Percentiles rank a stretch among this genome's conserved stretches.
phyloP scores from a whole-genome alignment of 2,888 invertebrate species.

The Cryptocephalus moraei region DNA sequence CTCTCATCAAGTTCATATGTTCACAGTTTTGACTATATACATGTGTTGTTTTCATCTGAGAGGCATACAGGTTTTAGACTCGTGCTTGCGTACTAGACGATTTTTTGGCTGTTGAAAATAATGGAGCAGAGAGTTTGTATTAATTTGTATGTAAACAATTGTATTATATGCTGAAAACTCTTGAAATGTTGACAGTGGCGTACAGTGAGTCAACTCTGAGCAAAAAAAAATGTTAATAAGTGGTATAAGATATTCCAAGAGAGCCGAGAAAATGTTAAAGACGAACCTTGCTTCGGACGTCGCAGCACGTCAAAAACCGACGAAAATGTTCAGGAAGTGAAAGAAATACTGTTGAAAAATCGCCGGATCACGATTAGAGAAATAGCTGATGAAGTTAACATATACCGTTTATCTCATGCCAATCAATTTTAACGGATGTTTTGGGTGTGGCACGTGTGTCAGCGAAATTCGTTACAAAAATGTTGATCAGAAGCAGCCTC shows the following conservation, averaged over 20 bases:
- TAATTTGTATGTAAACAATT: neutral
- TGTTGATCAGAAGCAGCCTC: neutral
- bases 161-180: neutral
- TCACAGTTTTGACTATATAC: no score
- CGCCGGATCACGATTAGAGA: constrained; percentile 2
- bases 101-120: neutral
- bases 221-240: neutral
- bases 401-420: constrained; percentile 11
- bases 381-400: constrained; percentile 5
- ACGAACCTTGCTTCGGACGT: neutral
- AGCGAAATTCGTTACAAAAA: constrained; percentile 5
- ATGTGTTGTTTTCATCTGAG: no score
- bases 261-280: neutral
- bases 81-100: neutral
- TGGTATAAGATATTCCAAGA: neutral
- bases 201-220: constrained; percentile 1
- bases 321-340: constrained; percentile 1
- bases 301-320: constrained; percentile 1
- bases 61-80: neutral
- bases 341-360: neutral
- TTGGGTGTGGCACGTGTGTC: constrained; percentile 11
- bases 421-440: constrained; percentile 10
- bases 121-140: neutral
- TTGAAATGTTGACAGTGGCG: neutral
- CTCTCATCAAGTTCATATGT: no score